Evolutionary conservation across 2,888 invertebrate species (phyloP), one percentile per base, ranked within the genome.

Genomic region (Eledona agricola): DNA sequence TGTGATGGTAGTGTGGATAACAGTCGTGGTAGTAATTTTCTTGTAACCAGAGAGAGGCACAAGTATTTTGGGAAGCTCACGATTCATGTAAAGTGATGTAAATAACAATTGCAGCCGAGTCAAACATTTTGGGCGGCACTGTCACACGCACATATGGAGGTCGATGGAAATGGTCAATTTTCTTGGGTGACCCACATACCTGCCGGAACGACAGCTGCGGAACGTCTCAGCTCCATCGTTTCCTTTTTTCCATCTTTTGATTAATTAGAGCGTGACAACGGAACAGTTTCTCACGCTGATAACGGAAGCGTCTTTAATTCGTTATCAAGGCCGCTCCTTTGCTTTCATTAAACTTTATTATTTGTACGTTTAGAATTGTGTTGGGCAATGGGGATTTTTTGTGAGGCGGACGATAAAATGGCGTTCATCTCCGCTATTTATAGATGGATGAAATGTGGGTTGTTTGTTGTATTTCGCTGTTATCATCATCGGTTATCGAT

Each of bases 221-320:
- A 38, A 15, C 38, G 38, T 25, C 38, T 38, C 16, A 7, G n/a
- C n/a, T n/a, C n/a, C 5, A 25, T 38, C 9, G 19, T 5, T 25
- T 25, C 7, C 4, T 5, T 25, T n/a, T 4, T 5, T 25, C 22
- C 7, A 15, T 23, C 26, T 38, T 17, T 23, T 32, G 43, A 15
- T 31, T 23, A 43, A 43, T 43, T 22, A 13, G 43, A 43, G 32
- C 43, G 43, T 23, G 32, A 43, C 42, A 10, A 9, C 15, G 13
- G 13, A 23, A 32, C 10, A 15, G 42, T 29, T 40, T 43, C 43
- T 43, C 43, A 43, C 43, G 43, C 22, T 32, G 43, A 31, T 43
- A 43, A 31, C 32, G 22, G 23, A 17, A 23, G n/a, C 15, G 43
- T 23, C 23, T 43, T 32, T 31, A 32, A 43, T 32, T 43, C 32